phyloP scores from a whole-genome alignment of 1,140 invertebrate species.

The Spodoptera litura region DNA sequence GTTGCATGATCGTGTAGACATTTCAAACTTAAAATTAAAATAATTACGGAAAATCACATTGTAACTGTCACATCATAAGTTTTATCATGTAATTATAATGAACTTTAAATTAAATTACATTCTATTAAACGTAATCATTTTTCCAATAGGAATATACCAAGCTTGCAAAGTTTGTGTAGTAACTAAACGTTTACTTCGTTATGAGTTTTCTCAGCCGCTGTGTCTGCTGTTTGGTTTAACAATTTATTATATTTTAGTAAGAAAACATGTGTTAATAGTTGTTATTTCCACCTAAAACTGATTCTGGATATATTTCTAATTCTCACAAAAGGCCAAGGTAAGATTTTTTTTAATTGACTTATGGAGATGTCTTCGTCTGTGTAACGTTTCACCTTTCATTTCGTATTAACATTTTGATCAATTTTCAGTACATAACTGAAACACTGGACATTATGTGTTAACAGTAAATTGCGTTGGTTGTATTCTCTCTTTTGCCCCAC shows the following conservation, averaged over 20 bases:
- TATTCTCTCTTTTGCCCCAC: constrained; percentile 60
- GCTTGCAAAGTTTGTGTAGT: constrained; percentile 3
- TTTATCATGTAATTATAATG: too few species aligned
- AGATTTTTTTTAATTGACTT: not conserved
- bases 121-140: not conserved
- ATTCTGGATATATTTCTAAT: constrained; percentile 37
- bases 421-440: constrained; percentile 30
- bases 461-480: not conserved
- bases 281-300: constrained; percentile 46
- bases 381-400: constrained; percentile 35
- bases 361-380: constrained; percentile 6
- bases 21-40: too few species aligned
- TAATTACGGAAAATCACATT: too few species aligned
- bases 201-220: constrained; percentile 79
- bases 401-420: constrained; percentile 31
- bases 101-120: not conserved
- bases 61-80: too few species aligned
- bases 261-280: constrained; percentile 56
- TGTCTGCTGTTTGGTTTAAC: constrained; percentile 76
- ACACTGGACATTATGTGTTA: constrained; percentile 1
- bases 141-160: not conserved
- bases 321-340: constrained; percentile 21
- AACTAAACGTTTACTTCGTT: constrained; percentile 71
- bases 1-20: too few species aligned
- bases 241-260: constrained; percentile 63